Evolutionary conservation across 1,140 invertebrate species (phyloP), one percentile per base, ranked within the genome.

Genomic region (Halesus radiatus): DNA sequence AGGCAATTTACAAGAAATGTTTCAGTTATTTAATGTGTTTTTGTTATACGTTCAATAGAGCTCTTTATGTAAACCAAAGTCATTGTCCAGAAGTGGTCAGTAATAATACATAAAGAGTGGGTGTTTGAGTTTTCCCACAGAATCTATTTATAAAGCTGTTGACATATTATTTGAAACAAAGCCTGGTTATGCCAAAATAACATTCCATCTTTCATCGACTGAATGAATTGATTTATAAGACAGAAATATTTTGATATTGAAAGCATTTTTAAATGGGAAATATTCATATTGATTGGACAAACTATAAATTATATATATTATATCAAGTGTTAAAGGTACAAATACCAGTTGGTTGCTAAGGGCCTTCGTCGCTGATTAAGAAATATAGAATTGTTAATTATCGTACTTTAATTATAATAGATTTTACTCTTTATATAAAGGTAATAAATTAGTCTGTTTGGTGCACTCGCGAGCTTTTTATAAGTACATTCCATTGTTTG

Each of bases 21-120:
- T 23, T 60, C 18, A 60, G 10, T 60, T 60, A 23, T 20, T 60
- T 20, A 60, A 22, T 60, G 18, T 23, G 7, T 60, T 60, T 60
- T 60, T 60, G 23, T 60, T 60, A 7, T 60, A 20, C 8, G 56
- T 22, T 60, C 8, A 22, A 56, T 66, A 29, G 62, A n/a, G 26
- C 29, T 26, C 26, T 66, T 22, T 56, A 56, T 56, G 23, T 70
- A 79, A 70, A 77, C 81, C 81, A 82, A 82, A 82, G 81, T 80
- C 53, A 76, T 77, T 66, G 16, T 76, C 77, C 45, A 58, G 74
- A 76, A 53, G 32, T 45, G 37, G 10, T 45, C 37, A 56, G n/a
- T 52, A 58, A 52, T 73, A 78, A n/a, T n/a, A n/a, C n/a, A n/a
- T 60, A 26, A 76, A 78, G 72, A 22, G 32, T 29, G 58, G 64